Evolutionary conservation across 2,797 vertebrate species (phyloP).

Genomic region (Sarcoramphus papa): DNA sequence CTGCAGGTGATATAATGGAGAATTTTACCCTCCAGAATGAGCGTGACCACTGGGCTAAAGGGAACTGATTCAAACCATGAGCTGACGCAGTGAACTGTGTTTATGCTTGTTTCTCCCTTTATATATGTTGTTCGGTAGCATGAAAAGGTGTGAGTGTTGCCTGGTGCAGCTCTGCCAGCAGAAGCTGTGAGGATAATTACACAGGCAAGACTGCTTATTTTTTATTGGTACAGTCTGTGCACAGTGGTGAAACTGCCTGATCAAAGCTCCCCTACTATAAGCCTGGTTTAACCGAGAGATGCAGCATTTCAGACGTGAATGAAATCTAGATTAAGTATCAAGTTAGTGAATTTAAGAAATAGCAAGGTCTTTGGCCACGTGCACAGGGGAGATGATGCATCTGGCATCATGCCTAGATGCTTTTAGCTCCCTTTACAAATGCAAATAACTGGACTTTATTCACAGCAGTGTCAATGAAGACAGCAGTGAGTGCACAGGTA

Average conservation of each 20-base stretch:
- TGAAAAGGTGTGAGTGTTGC: background rate
- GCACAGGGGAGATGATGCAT: background rate
- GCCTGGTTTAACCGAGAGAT: background rate
- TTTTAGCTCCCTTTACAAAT: background rate
- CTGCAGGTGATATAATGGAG: background rate
- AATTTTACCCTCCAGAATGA: background rate
- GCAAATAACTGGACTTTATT: background rate
- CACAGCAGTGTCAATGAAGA: background rate
- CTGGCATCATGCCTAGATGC: background rate
- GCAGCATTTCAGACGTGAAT: background rate
- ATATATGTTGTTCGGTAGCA: background rate
- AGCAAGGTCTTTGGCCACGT: background rate
- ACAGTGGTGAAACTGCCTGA: background rate
- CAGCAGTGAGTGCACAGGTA: accelerated
- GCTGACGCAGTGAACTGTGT: background rate
- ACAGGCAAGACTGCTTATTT: background rate
- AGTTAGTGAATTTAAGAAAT: background rate
- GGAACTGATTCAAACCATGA: background rate
- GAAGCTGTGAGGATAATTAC: background rate
- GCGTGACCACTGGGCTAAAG: background rate
- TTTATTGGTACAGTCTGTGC: background rate
- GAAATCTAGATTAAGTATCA: background rate
- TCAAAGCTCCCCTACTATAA: background rate
- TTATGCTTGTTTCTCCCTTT: background rate
- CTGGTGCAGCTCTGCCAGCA: background rate